Evolutionary conservation across 2,797 vertebrate genomes (phyloP), one percentile per base, ranked within the genome.

Genomic region (Acrossocheilus fasciatus): DNA sequence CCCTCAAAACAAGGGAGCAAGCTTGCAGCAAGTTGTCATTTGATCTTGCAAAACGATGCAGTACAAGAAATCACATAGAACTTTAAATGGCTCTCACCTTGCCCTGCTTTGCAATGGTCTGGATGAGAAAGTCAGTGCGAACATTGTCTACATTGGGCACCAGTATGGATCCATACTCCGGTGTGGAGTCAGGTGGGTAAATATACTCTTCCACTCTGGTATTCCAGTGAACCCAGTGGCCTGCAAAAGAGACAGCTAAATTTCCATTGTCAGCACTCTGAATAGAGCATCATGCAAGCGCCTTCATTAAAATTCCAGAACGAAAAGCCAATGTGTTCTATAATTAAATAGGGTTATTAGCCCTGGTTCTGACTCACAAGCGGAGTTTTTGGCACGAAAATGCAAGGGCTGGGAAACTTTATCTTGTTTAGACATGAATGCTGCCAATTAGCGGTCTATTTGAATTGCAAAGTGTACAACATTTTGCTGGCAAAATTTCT

Each of bases 81-180:
- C 26, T 34, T 66, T 34, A 66, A 69, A 43, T 15, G n/a, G 26
- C 30, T 78, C 89, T 79, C 94, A 99, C 98, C 97, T 98, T 99
- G 89, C 97, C 96, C 93, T 99, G 98, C 88, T 97, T 98, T 10
- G 97, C 96, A 0, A 99, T 95, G 73, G 96, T 98, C 89, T 97
- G 95, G 88, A 99, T 98, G 57, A 99, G 94, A 91, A 98, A 99
- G 91, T 98, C 95, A 11, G 96, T 98, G 90, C 98, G 96, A 84
- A 99, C 95, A 0, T 97, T 99, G 93, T 99, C 98, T 39, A 99
- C 97, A 86, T 98, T 99, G 81, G 98, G 98, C 34, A 99, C 97
- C 88, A 99, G 92, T 90, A 99, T 98, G 73, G 98, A 98, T 89
- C 93, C 89, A 77, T 98, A 99, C 17, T 98, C 97, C 50, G 98